Evolutionary conservation across 2,113 vertebrate genomes (phyloP), one percentile per base, ranked within the genome.

Genomic region (Ochotona curzoniae): DNA sequence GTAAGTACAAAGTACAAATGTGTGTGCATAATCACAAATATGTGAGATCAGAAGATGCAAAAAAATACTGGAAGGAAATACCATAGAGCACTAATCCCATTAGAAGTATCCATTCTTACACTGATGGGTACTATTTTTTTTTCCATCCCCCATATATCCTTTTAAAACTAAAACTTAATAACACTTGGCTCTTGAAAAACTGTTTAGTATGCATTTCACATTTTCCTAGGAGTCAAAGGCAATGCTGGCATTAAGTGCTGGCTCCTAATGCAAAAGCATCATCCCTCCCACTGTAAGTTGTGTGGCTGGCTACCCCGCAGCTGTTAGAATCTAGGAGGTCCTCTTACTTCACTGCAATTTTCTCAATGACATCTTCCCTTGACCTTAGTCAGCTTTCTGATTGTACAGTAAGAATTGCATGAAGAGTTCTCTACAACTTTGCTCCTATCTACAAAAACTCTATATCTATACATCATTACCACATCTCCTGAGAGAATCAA

Each of bases 81-180:
- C 32, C 73, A 85, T 74, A 85, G 21, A 73, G 6, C 30, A 81
- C 57, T 2, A 84, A 49, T 71, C 14, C 5, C 87, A 23, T 83
- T 49, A 82, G 44, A 18, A 79, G 14, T 67, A 0, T 79, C 18
- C 7, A 83, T 54, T 66, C 44, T 70, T 90, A 21, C 61, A 67
- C 32, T 91, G 66, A 75, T 26, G 38, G 6, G 12, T 35, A 86
- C 28, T 61, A 3, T 64, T 38, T 44, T 44, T n/a, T 79, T 88
- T 89, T 75, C 69, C n/a, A 71, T 86, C 54, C 70, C 20, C 23
- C 85, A 73, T 88, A 54, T 79, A 20, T 76, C 23, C 23, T 57
- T 95, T 84, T 73, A 57, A 57, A 83, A 83, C 9, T 79, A 75
- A 75, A 92, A 73, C 57, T 89, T 91, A n/a, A 76, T 74, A 81